Evolutionary conservation across 1,140 invertebrate species (phyloP).

Genomic region (Araneus ventricosus): DNA sequence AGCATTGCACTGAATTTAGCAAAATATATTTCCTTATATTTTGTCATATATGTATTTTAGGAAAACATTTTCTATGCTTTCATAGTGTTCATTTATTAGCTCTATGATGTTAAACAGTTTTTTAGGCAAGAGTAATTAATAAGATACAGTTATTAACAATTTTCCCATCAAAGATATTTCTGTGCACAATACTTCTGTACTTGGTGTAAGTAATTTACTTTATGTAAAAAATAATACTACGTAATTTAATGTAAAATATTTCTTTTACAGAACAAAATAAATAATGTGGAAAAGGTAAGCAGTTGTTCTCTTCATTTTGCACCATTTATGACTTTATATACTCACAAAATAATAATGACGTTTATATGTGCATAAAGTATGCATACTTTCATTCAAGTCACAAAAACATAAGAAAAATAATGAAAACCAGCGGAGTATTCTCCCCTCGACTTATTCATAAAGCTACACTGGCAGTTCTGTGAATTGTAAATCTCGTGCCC

Average conservation of each 20-base stretch:
- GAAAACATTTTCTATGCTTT: no score
- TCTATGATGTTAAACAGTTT: not conserved
- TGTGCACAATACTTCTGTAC: slow-evolving; percentile 16
- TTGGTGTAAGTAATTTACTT: not conserved
- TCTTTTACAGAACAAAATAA: slow-evolving; percentile 45
- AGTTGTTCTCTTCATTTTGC: not conserved
- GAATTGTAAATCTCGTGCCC: no score
- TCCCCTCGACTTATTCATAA: no score
- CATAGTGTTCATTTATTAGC: no score
- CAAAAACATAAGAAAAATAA: no score
- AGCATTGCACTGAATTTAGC: no score
- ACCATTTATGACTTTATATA: not conserved
- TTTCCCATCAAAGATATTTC: slow-evolving; percentile 16
- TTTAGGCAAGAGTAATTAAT: not conserved
- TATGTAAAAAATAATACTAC: slow-evolving; percentile 4
- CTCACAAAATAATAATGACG: not conserved
- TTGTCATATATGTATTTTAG: no score
- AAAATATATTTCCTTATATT: no score
- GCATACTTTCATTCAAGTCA: no score
- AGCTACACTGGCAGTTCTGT: no score
- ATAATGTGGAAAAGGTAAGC: not conserved
- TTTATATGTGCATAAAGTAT: no score
- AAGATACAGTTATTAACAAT: not conserved
- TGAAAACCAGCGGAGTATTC: no score
- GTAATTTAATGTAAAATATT: slow-evolving; percentile 24